A percentile compares a stretch with the other conserved stretches of the same genome.
Conservation (phyloP, 2,888 invertebrate species). For the Elmis aenea region DNA sequence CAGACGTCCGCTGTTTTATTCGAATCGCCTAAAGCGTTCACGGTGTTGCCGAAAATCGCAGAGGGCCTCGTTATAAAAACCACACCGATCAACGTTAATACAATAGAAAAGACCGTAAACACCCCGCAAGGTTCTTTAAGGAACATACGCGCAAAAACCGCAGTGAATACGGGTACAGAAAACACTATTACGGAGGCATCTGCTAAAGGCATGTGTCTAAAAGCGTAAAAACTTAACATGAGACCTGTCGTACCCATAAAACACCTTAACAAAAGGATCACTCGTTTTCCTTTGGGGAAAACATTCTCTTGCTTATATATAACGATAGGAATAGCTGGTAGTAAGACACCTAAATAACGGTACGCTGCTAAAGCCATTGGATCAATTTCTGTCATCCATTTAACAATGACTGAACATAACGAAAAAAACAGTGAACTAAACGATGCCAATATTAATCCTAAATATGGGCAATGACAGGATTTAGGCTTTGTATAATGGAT, state of each 20-base stretch:
- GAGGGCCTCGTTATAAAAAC: constrained; percentile 84
- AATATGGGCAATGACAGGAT: constrained; percentile 62
- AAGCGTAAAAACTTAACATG: constrained; percentile 88
- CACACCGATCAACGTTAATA: constrained; percentile 80
- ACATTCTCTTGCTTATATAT: constrained; percentile 73
- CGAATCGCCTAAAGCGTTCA: constrained; percentile 51
- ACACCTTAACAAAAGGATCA: constrained; percentile 73
- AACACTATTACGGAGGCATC: constrained; percentile 90
- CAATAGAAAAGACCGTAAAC: constrained; percentile 78
- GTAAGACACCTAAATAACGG: constrained; percentile 78
- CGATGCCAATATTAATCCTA: constrained; percentile 78
- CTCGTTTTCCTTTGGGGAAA: constrained; percentile 73
- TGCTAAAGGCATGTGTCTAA: constrained; percentile 85
- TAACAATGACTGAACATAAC: constrained; percentile 86
- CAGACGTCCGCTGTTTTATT: constrained; percentile 56
- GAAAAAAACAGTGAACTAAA: constrained; percentile 87
- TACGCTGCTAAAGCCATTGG: constrained; percentile 87
- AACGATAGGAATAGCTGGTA: constrained; percentile 82
- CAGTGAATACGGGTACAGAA: constrained; percentile 89
- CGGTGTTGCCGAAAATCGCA: constrained; percentile 67
- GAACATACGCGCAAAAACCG: constrained; percentile 81
- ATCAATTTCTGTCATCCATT: constrained; percentile 78
- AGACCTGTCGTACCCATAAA: constrained; percentile 82
- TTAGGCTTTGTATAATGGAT: constrained; percentile 38
- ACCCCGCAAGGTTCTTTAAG: constrained; percentile 84